Evolutionary conservation across 2,797 vertebrate genomes (phyloP).

Genomic region (Enteromius fasciolatus): DNA sequence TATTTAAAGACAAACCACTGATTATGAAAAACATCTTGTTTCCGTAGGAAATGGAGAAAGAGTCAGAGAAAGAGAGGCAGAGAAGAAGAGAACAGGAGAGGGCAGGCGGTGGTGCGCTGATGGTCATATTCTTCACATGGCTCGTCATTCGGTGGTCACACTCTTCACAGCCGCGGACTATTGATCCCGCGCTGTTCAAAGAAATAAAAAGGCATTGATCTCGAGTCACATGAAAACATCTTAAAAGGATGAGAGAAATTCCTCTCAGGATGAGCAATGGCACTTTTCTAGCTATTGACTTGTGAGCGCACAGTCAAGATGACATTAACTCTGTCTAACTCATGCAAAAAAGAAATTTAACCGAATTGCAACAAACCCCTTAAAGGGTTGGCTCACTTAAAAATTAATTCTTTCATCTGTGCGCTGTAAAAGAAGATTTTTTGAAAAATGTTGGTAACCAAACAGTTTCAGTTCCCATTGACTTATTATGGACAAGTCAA

Average conservation of each 20-base stretch:
- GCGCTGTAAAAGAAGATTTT: neutral
- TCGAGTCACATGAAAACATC: conserved; percentile 57
- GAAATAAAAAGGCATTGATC: conserved; percentile 62
- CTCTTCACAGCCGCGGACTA: conserved; percentile 41
- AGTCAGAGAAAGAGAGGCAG: conserved; percentile 12
- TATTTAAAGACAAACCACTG: neutral
- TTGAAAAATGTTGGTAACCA: neutral
- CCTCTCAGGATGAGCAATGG: conserved; percentile 53
- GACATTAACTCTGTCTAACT: conserved; percentile 13
- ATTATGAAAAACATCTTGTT: neutral
- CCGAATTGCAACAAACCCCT: conserved; percentile 11
- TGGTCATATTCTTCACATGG: conserved; percentile 39
- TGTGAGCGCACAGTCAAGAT: conserved; percentile 12
- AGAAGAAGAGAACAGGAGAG: conserved; percentile 28
- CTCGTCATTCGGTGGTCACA: conserved; percentile 51
- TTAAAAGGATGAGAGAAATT: conserved; percentile 55
- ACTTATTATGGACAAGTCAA: neutral
- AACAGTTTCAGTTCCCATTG: neutral
- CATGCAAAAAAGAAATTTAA: neutral
- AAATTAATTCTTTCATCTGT: neutral
- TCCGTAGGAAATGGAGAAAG: conserved; percentile 1
- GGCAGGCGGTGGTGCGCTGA: neutral
- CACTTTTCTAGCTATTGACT: conserved; percentile 44
- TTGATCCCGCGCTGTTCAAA: conserved; percentile 56
- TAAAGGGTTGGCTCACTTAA: neutral